These are phyloP conservation scores for Campoletis sonorensis DNA, from an alignment of 1,140 invertebrate genomes.

Conservation along the genomic window DNA sequence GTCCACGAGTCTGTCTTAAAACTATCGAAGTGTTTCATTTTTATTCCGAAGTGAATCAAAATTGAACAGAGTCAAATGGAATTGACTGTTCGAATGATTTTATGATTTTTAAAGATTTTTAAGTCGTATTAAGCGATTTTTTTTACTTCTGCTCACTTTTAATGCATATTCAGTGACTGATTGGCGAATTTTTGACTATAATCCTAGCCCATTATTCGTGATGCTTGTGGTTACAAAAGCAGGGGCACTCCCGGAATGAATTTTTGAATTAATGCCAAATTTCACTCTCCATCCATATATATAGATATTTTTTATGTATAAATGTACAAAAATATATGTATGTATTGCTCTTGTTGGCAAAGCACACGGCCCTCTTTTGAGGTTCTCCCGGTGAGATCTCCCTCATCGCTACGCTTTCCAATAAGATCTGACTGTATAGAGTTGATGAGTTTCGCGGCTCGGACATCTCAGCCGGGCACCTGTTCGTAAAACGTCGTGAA, in stretches of 20 bases:
- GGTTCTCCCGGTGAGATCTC: background rate
- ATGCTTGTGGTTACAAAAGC: background rate
- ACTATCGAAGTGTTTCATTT: too few relatives aligned
- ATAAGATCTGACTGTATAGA: constrained; percentile 29
- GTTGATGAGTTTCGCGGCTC: background rate
- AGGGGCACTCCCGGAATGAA: constrained; percentile 4
- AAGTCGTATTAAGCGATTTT: too few relatives aligned
- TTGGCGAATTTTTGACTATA: background rate
- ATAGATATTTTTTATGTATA: too few relatives aligned
- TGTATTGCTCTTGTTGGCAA: background rate
- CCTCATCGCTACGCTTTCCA: constrained; percentile 26
- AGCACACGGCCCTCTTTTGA: constrained; percentile 19
- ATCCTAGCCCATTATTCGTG: background rate
- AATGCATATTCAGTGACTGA: background rate
- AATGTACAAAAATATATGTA: too few relatives aligned
- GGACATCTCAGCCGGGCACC: constrained; percentile 14
- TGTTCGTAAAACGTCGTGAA: constrained; percentile 31
- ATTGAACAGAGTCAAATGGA: too few relatives aligned
- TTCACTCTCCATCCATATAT: background rate
- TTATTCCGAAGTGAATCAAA: too few relatives aligned
- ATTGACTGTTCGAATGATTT: background rate
- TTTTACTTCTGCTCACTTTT: too few relatives aligned
- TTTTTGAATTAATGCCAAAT: constrained; percentile 36
- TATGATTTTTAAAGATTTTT: background rate
- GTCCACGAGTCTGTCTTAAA: too few relatives aligned